Evolutionary conservation across 2,113 vertebrate genomes (phyloP).

Genomic region (Daboia siamensis): DNA sequence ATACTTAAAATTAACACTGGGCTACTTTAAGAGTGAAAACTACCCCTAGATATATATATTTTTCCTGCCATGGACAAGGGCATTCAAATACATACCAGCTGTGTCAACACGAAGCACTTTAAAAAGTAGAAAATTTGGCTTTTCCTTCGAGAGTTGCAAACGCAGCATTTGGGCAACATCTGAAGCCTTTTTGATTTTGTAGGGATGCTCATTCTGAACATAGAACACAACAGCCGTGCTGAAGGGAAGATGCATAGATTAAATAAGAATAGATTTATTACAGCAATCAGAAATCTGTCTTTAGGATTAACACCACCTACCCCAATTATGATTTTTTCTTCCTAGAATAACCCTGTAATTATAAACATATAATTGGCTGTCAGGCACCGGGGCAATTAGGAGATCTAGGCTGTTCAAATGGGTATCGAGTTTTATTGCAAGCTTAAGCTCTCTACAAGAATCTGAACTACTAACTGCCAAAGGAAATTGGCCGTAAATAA

Average conservation of each 20-base stretch:
- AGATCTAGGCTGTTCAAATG: neutral
- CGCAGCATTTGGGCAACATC: conserved; percentile 74
- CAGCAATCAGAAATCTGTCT: neutral
- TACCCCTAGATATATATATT: neutral
- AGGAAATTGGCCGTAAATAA: neutral
- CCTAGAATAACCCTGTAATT: neutral
- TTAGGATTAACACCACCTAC: neutral
- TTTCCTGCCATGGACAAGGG: neutral
- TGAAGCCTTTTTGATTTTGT: conserved; percentile 67
- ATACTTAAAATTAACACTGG: neutral
- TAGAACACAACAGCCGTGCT: conserved; percentile 84
- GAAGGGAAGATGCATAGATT: conserved; percentile 38
- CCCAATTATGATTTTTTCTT: neutral
- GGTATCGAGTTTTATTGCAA: neutral
- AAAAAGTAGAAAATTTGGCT: conserved; percentile 83
- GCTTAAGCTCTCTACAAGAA: neutral
- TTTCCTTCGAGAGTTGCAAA: conserved; percentile 78
- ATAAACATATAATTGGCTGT: neutral
- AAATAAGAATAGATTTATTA: neutral
- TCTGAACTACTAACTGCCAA: neutral
- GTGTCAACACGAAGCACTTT: conserved; percentile 86
- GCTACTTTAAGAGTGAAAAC: neutral
- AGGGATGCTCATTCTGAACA: conserved; percentile 70
- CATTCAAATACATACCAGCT: conserved; percentile 67
- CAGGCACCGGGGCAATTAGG: neutral